Evolutionary conservation across 1,140 invertebrate genomes (phyloP), one percentile per base, ranked within the genome.

Genomic region (Mya arenaria): DNA sequence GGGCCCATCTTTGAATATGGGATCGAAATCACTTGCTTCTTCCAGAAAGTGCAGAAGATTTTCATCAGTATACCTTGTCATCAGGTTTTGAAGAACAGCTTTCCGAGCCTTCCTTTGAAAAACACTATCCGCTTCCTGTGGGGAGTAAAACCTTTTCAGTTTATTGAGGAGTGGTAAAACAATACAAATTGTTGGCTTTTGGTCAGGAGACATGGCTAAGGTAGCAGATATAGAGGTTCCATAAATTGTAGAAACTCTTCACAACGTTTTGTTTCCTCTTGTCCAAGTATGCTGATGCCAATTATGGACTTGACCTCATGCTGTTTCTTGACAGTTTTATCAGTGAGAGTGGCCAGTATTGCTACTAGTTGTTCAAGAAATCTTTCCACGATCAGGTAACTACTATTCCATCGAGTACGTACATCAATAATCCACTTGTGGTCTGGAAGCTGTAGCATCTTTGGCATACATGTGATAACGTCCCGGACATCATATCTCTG

Each of bases 371-470:
- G 58, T 41, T 75, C 34, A 3, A 75, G 34, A 32, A 63, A 75
- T 5, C 73, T 3, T 44, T 39, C 56, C 23, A 75, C 48, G 56
- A 75, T 75, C 1, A 41, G 17, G 8, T 32, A 36, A 25, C 32
- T 32, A 6, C 8, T n/a, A 41, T 75, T 62, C 73, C 73, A 62
- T 1, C 73, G 39, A 17, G 73, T 75, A 32, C 25, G 28, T 6
- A 75, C 58, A 63, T 75, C 73, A 28, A 75, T 75, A 5, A 75
- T 37, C 1, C 62, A 39, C 52, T 44, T 75, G 17, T 75, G 13
- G 4, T 63, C 19, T 28, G 73, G 58, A 3, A 75, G 25, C 10
- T 63, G 19, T 25, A 63, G 28, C 28, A 48, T 23, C 23, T n/a
- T n/a, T n/a, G n/a, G n/a, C n/a, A n/a, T n/a, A n/a, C n/a, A n/a